Percentiles rank a stretch among this genome's conserved stretches.
These are phyloP conservation scores for Agrotis puta DNA, from an alignment of 2,888 invertebrate genomes.

Conservation along the genomic window DNA sequence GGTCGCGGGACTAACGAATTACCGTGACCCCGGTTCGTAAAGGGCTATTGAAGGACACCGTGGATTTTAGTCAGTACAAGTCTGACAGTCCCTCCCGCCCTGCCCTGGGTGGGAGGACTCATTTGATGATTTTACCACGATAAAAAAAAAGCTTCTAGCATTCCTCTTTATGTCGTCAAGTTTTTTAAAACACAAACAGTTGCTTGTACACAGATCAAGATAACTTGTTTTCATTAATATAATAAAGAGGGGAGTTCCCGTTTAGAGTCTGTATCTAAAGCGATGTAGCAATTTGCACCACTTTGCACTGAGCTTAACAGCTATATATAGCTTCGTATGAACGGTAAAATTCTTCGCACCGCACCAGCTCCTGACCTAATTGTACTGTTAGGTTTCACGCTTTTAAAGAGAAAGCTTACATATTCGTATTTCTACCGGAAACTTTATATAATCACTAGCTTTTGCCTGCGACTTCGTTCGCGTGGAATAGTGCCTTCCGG, in stretches of 20 bases:
- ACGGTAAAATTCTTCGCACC: neutral
- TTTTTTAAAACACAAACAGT: neutral
- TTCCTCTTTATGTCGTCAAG: neutral
- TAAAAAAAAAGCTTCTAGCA: too few relatives aligned
- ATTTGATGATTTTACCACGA: too few relatives aligned
- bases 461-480: too few relatives aligned
- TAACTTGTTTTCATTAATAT: neutral
- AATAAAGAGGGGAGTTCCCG: neutral
- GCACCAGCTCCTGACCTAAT: neutral
- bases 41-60: too few relatives aligned
- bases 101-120: too few relatives aligned
- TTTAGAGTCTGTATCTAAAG: neutral
- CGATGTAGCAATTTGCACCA: slow-evolving; percentile 14
- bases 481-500: too few relatives aligned
- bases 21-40: too few relatives aligned
- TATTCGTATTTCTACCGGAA: neutral
- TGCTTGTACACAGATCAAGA: neutral
- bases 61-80: too few relatives aligned
- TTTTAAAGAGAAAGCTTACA: neutral
- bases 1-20: too few relatives aligned
- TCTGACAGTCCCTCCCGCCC: too few relatives aligned
- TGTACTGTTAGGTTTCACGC: neutral
- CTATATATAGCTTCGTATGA: neutral
- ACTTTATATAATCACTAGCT: too few relatives aligned
- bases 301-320: neutral